Base-by-base conservation (phyloP, 2,888 invertebrate species). In the Cephus pygmeus region DNA sequence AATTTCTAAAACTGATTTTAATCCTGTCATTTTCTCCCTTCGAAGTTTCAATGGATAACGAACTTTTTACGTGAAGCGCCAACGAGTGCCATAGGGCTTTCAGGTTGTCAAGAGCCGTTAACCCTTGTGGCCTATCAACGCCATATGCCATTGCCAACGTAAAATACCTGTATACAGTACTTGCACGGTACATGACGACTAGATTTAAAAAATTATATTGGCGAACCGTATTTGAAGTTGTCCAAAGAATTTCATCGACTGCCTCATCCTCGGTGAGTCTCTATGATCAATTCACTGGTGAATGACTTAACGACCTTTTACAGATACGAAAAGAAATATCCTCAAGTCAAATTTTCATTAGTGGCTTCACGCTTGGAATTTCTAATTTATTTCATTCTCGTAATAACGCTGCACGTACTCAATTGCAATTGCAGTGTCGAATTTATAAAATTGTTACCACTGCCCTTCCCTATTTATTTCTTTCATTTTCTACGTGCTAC, bases 111-210 rank as follows among this genome's bases (percentile, higher is more conserved):
- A 56, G 56, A 56, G 76, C 68, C 75, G 76, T 77, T 82, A 84
- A 85, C 87, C 86, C 84, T 87, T 83, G 76, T 85, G 83, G 82
- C 82, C 85, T 82, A 86, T 87, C 88, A 85, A 84, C 87, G 84
- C 88, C 88, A 88, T 88, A 88, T 88, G 88, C 85, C 85, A 83
- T 82, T 82, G 83, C 87, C 87, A 85, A 88, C 82, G 86, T 85
- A 56, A 56, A 23, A 56, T 23, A 9, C 56, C 23, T 23, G 23
- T 56, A 15, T 83, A 84, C 85, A 87, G 87, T 83, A 81, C 79
- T 79, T 76, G 80, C 79, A 81, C 82, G 83, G 82, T 85, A 83
- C 83, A 85, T 82, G 84, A 86, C 86, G 80, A 83, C 2, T 56
- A 56, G 9, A 23, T 56, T 56, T 23, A 15, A 23, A 23, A 23